A percentile compares a stretch with the other conserved stretches of the same genome.
phyloP scores from a whole-genome alignment of 2,113 vertebrate species.

The Romanogobio albipinnatus region DNA sequence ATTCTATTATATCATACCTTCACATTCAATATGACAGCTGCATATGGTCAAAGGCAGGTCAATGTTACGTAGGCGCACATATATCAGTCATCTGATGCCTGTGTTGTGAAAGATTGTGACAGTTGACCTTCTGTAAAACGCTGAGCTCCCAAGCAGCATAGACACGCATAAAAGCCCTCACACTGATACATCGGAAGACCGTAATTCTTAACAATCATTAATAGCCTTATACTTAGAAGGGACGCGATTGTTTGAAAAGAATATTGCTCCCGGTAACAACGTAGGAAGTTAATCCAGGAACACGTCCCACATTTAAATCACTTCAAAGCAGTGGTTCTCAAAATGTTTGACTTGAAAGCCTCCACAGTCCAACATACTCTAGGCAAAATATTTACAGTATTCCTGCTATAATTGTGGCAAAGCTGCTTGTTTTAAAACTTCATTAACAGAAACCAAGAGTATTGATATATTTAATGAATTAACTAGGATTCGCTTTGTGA shows the following conservation, averaged over 20 bases:
- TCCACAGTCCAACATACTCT: not conserved
- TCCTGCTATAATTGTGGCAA: not conserved
- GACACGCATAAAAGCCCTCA: not conserved
- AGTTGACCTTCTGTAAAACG: slow-evolving; percentile 5
- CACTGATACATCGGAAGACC: not conserved
- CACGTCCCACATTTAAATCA: not conserved
- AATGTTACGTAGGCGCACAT: slow-evolving; percentile 9
- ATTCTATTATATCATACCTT: not conserved
- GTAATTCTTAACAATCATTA: not conserved
- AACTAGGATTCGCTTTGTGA: not conserved
- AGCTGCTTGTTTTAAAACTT: not conserved
- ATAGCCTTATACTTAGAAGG: not conserved
- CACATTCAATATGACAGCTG: not conserved
- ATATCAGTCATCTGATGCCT: slow-evolving; percentile 15
- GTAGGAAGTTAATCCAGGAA: not conserved
- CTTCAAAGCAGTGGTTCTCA: not conserved
- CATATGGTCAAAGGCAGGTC: slow-evolving; percentile 35
- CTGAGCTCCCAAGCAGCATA: not conserved
- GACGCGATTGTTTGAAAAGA: not conserved
- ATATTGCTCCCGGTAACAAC: not conserved
- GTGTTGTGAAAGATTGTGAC: slow-evolving; percentile 10
- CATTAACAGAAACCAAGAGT: not conserved
- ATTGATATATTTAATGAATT: not conserved
- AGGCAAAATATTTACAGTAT: not conserved
- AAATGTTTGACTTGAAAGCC: not conserved